These are phyloP conservation scores for Enteromius viviparus DNA, from an alignment of 2,797 vertebrate species.

Conservation along the genomic window DNA sequence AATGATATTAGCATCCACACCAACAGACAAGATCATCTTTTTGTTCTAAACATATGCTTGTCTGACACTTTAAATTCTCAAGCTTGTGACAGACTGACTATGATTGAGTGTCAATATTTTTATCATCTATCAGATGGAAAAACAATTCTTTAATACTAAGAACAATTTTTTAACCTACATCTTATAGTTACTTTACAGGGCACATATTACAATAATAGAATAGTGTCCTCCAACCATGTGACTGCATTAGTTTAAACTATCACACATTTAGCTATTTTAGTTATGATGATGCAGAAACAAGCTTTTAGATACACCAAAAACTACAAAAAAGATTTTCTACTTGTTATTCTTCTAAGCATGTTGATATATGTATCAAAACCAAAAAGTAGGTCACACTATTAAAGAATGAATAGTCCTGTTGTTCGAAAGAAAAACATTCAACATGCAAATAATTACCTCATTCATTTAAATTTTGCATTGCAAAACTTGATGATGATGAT, in stretches of 20 bases:
- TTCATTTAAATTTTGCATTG: conserved; percentile 6
- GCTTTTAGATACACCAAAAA: background rate
- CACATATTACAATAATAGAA: too few species aligned
- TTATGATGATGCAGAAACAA: background rate
- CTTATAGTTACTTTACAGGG: too few species aligned
- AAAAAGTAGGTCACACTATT: background rate
- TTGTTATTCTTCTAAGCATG: background rate
- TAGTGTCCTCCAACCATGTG: background rate
- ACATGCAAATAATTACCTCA: conserved; percentile 4
- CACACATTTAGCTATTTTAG: background rate
- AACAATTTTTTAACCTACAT: too few species aligned
- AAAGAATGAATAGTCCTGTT: background rate
- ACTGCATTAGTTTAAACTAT: background rate
- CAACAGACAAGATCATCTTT: too few species aligned
- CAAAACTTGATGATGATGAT: conserved; percentile 1
- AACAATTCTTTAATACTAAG: too few species aligned
- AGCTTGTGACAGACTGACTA: too few species aligned
- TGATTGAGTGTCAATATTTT: too few species aligned
- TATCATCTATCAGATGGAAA: too few species aligned
- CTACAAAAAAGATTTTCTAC: background rate
- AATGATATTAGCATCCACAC: too few species aligned
- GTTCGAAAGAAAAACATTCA: background rate
- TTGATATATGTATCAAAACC: background rate
- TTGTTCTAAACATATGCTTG: too few species aligned
- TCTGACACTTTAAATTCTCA: too few species aligned